These are phyloP conservation scores for Gisinianus flammeolus DNA, from an alignment of 2,888 invertebrate species.

Conservation along the genomic window DNA sequence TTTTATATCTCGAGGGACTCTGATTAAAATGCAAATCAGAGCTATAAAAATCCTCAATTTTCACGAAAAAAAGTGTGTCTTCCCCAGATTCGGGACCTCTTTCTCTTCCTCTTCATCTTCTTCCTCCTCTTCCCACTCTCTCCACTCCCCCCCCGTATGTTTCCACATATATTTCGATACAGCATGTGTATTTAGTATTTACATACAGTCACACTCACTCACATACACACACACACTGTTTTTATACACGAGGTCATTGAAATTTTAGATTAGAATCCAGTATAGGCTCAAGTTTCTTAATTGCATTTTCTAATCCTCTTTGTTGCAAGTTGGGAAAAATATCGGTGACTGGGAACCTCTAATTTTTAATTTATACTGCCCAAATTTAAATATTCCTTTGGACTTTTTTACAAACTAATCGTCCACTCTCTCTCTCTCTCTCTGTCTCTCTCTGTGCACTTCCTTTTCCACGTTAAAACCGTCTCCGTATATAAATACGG, in stretches of 20 bases:
- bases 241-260: not conserved
- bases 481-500: too few species aligned
- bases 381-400: too few species aligned
- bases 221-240: too few species aligned
- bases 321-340: not conserved
- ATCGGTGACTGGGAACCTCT: not conserved
- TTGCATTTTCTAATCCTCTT: not conserved
- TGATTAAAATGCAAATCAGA: constrained; percentile 45
- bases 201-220: too few species aligned
- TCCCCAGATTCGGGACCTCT: not conserved
- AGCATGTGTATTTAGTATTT: too few species aligned
- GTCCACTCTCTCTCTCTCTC: too few species aligned
- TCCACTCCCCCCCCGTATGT: too few species aligned
- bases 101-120: not conserved
- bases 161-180: too few species aligned
- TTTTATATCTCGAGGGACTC: constrained; percentile 41
- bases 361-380: too few species aligned
- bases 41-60: constrained; percentile 37
- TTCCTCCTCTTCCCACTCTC: not conserved
- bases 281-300: not conserved
- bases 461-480: too few species aligned
- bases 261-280: not conserved
- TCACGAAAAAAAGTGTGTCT: constrained; percentile 9
- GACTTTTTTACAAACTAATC: too few species aligned
- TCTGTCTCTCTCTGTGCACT: too few species aligned